Conservation (phyloP, 1,140 invertebrate species). For the Zaprionus camerounensis region DNA sequence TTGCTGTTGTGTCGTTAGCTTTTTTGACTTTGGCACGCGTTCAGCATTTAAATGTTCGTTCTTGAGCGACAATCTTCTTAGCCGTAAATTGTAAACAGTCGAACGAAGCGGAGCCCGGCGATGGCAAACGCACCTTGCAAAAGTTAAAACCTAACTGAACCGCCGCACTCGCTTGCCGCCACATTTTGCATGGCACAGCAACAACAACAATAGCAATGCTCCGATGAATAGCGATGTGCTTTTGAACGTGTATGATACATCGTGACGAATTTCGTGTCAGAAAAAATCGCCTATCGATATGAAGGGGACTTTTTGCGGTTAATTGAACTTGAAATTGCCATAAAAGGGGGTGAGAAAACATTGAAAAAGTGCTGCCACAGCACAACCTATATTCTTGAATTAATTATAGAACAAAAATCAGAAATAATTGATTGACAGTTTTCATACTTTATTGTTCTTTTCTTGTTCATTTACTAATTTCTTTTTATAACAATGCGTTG, state of each 20-base stretch:
- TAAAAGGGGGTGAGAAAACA: not conserved
- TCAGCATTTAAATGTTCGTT: constrained; percentile 40
- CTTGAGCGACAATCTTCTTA: constrained; percentile 22
- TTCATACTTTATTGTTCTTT: constrained; percentile 4
- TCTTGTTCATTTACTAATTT: constrained; percentile 43
- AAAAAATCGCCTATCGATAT: constrained; percentile 13
- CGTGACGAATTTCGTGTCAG: constrained; percentile 4
- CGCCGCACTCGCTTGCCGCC: constrained; percentile 41
- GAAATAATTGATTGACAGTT: not conserved
- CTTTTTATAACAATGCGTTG: constrained; percentile 58
- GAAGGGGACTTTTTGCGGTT: not conserved
- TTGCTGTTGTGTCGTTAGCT: constrained; percentile 13
- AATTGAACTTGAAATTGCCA: constrained; percentile 1
- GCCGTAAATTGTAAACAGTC: constrained; percentile 12
- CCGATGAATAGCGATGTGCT: constrained; percentile 30
- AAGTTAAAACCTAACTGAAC: constrained; percentile 51
- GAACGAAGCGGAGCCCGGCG: constrained; percentile 14
- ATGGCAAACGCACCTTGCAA: constrained; percentile 51
- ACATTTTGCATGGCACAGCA: constrained; percentile 40
- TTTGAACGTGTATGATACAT: not conserved
- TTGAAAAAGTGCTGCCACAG: not conserved
- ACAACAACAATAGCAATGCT: constrained; percentile 16
- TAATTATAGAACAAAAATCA: not conserved
- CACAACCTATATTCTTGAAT: not conserved
- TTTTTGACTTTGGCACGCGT: constrained; percentile 45